A percentile compares a stretch with the other conserved stretches of the same genome.
These are phyloP conservation scores for Tineola bisselliella DNA, from an alignment of 2,888 invertebrate genomes.

Conservation along the genomic window DNA sequence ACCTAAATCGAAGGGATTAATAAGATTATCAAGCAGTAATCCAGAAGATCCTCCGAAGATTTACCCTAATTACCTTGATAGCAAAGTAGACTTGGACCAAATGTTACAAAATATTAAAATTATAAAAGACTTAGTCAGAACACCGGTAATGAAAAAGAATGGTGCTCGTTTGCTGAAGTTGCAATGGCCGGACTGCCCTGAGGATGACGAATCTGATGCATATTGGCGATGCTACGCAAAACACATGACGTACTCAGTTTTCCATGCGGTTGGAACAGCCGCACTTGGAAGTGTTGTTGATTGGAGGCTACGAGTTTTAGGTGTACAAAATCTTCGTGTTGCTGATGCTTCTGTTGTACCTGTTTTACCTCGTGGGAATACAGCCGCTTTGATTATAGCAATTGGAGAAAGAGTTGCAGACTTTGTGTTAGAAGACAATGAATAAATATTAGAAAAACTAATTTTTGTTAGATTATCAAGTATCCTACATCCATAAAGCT, in stretches of 20 bases:
- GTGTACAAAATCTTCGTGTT: constrained; percentile 30
- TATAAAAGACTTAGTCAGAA: neutral
- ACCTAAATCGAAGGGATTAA: constrained; percentile 64
- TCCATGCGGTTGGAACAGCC: constrained; percentile 38
- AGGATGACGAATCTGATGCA: neutral
- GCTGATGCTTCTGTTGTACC: constrained; percentile 36
- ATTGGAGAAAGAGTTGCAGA: constrained; percentile 37
- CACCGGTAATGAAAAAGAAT: neutral
- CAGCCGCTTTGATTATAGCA: constrained; percentile 36
- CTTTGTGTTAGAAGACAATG: constrained; percentile 23
- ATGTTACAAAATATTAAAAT: constrained; percentile 25
- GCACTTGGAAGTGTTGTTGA: constrained; percentile 35
- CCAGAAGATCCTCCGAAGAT: constrained; percentile 66
- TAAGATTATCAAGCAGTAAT: constrained; percentile 59
- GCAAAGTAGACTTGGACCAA: constrained; percentile 59
- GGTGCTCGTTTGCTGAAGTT: neutral
- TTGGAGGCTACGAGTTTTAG: constrained; percentile 30
- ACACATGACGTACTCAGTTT: constrained; percentile 32
- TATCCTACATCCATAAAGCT: too few species aligned
- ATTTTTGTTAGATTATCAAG: too few species aligned
- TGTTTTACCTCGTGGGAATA: constrained; percentile 29
- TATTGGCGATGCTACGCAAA: constrained; percentile 14
- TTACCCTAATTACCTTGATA: constrained; percentile 68
- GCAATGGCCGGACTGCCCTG: neutral
- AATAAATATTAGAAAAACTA: neutral